Evolutionary conservation across 53 echinoderm and acorn worm species (phyloP).

Genomic region (Apostichopus leukothele): DNA sequence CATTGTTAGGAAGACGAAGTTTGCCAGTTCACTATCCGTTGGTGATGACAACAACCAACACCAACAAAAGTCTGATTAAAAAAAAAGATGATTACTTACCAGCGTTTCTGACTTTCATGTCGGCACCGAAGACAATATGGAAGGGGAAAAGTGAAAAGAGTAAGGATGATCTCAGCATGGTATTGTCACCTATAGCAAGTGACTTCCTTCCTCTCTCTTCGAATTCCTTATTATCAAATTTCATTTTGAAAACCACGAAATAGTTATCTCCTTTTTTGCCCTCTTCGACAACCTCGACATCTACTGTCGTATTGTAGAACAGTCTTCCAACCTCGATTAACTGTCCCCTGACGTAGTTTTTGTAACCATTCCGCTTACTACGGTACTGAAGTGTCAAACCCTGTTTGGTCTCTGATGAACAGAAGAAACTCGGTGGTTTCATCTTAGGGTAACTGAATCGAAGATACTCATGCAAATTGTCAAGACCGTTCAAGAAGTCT

Average conservation of each 20-base stretch:
- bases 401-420: constrained; percentile 65
- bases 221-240: constrained; percentile 81
- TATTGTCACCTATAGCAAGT: constrained; percentile 46
- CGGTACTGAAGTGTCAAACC: constrained; percentile 88
- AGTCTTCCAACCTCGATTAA: constrained; percentile 71
- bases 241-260: constrained; percentile 61
- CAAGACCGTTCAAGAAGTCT: constrained; percentile 89
- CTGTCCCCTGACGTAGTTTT: constrained; percentile 83
- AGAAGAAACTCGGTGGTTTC: constrained; percentile 94
- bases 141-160: constrained; percentile 88
- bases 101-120: constrained; percentile 63
- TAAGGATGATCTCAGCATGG: constrained; percentile 48
- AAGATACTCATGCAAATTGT: constrained; percentile 93
- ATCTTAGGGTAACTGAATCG: constrained; percentile 96
- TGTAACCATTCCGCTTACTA: constrained; percentile 67
- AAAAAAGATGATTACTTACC: constrained; percentile 51
- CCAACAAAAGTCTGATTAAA: too few relatives aligned
- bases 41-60: too few relatives aligned
- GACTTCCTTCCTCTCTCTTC: constrained; percentile 35
- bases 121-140: constrained; percentile 73
- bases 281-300: constrained; percentile 63
- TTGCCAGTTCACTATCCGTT: too few relatives aligned
- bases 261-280: constrained; percentile 58
- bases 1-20: too few relatives aligned
- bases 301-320: constrained; percentile 77